Evolutionary conservation across 2,888 invertebrate genomes (phyloP).

Genomic region (Drosophila paranaensis): DNA sequence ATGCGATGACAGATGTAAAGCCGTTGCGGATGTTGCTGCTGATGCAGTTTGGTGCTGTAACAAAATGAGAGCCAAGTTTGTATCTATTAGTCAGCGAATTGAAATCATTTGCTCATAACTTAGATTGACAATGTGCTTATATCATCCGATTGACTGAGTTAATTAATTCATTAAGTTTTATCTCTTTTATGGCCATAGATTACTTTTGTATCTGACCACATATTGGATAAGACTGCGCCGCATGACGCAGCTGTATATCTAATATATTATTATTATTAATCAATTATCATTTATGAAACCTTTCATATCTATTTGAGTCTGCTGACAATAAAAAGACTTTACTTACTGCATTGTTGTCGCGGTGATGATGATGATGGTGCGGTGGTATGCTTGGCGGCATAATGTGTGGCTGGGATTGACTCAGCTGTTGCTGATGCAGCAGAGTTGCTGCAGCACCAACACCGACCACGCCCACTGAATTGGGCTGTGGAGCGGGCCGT

Average conservation of each 20-base stretch:
- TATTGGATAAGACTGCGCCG: slow-evolving; percentile 13
- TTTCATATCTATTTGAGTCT: no score
- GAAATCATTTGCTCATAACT: neutral
- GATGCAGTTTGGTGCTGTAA: slow-evolving; percentile 80
- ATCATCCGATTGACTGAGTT: neutral
- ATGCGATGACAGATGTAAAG: slow-evolving; percentile 84
- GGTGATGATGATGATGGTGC: slow-evolving; percentile 75
- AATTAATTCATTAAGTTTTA: slow-evolving; percentile 18
- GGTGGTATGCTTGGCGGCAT: slow-evolving; percentile 84
- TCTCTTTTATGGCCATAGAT: neutral
- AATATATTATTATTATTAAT: neutral
- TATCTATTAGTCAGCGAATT: slow-evolving; percentile 7
- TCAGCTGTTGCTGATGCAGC: slow-evolving; percentile 83
- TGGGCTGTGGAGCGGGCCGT: slow-evolving; percentile 85
- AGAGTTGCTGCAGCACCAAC: slow-evolving; percentile 49
- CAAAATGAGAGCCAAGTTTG: slow-evolving; percentile 17
- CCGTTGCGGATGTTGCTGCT: slow-evolving; percentile 65
- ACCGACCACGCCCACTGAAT: slow-evolving; percentile 48
- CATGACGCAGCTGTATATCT: slow-evolving; percentile 6
- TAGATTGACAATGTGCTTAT: slow-evolving; percentile 4
- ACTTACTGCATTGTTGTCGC: slow-evolving; percentile 80
- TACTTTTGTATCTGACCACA: slow-evolving; percentile 3
- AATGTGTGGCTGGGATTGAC: slow-evolving; percentile 84
- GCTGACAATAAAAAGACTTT: neutral
- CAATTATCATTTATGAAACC: neutral